A percentile compares a stretch with the other conserved stretches of the same genome.
phyloP scores from a whole-genome alignment of 2,797 vertebrate species.

The Myotis myotis region DNA sequence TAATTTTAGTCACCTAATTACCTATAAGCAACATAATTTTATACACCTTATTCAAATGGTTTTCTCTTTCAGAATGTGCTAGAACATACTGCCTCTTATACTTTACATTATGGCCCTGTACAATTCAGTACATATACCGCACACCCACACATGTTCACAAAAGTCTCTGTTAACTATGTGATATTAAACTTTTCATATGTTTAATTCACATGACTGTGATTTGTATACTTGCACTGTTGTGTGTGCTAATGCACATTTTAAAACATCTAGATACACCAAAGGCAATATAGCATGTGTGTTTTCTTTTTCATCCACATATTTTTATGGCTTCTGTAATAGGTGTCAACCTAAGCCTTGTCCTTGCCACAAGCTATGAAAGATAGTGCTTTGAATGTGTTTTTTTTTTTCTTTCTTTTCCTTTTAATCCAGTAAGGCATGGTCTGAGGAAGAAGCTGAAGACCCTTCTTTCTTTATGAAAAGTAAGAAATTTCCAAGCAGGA shows the following conservation, averaged over 20 bases:
- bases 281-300: background rate
- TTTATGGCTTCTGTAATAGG: slow-evolving; percentile 66
- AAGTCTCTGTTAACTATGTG: background rate
- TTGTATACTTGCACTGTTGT: background rate
- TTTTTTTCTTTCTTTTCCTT: background rate
- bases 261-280: slow-evolving; percentile 22
- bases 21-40: background rate
- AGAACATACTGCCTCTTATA: background rate
- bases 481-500: slow-evolving; percentile 58
- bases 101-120: background rate
- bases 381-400: slow-evolving; percentile 77
- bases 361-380: slow-evolving; percentile 82
- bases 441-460: slow-evolving; percentile 69
- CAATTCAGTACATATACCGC: background rate
- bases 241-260: background rate
- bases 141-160: background rate
- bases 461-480: slow-evolving; percentile 73
- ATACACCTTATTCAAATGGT: background rate
- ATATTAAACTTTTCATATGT: too few species aligned
- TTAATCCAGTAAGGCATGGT: slow-evolving; percentile 67
- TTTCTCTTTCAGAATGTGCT: background rate
- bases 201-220: background rate
- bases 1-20: background rate
- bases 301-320: slow-evolving; percentile 55
- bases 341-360: slow-evolving; percentile 77